A percentile compares a stretch with the other conserved stretches of the same genome.
Evolutionary conservation across 2,888 invertebrate genomes (phyloP).

Genomic region (Norana najaformis): DNA sequence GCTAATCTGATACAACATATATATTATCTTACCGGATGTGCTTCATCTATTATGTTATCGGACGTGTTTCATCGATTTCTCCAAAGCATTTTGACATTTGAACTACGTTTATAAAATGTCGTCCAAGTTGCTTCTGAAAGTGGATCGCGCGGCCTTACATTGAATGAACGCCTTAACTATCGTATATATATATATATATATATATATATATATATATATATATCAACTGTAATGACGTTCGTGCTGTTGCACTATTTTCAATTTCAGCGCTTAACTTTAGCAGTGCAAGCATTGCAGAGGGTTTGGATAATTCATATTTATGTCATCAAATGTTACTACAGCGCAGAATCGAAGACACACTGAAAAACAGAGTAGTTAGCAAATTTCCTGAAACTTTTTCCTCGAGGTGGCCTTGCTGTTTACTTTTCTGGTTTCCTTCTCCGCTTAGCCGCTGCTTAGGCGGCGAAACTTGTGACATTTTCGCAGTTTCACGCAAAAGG

Average conservation of each 20-base stretch:
- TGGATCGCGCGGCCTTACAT: background rate
- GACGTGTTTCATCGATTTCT: too few relatives aligned
- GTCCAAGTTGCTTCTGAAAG: background rate
- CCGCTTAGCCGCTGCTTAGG: background rate
- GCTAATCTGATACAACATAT: too few relatives aligned
- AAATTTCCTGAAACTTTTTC: background rate
- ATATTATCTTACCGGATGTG: background rate
- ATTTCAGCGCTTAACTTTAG: background rate
- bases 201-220: conserved; percentile 13
- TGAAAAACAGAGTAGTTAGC: background rate
- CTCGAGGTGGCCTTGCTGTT: background rate
- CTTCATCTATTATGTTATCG: background rate
- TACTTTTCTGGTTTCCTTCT: background rate
- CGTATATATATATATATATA: conserved; percentile 13
- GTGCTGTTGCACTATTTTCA: background rate
- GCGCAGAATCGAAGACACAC: background rate
- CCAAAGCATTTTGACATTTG: too few relatives aligned
- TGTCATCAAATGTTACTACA: background rate
- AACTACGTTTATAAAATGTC: background rate
- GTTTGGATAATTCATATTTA: too few relatives aligned
- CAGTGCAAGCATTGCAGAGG: background rate
- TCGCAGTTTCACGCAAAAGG: background rate
- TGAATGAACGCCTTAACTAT: background rate
- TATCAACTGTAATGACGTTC: background rate
- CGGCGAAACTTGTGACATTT: background rate